Evolutionary conservation across 2,888 invertebrate genomes (phyloP).

Genomic region (Agrypnus murinus): DNA sequence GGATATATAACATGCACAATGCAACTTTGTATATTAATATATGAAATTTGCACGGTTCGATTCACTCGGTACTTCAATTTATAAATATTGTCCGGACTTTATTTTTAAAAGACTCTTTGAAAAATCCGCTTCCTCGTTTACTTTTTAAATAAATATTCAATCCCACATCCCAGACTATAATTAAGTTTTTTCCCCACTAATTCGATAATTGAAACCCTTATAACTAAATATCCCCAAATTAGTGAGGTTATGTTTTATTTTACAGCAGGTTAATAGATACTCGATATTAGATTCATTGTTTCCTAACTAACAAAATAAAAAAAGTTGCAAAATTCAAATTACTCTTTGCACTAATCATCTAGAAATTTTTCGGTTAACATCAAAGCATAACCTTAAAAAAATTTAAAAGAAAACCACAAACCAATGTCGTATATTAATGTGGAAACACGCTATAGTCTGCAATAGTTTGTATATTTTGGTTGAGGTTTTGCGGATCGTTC

Average conservation of each 20-base stretch:
- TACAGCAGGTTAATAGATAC: no score
- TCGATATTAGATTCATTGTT: no score
- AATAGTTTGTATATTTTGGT: constrained; percentile 26
- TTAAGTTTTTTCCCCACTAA: constrained; percentile 23
- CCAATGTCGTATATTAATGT: constrained; percentile 6
- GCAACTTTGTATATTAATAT: constrained; percentile 70
- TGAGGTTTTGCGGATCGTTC: constrained; percentile 23
- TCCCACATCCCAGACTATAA: constrained; percentile 6
- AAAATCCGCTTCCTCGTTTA: constrained; percentile 1
- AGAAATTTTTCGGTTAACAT: constrained; percentile 5
- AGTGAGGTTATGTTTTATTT: no score
- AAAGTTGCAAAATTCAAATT: no score
- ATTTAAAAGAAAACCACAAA: constrained; percentile 20
- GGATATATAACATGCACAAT: constrained; percentile 65
- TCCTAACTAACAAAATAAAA: no score
- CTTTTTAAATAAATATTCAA: constrained; percentile 5
- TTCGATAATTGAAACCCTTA: neutral
- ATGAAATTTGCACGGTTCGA: constrained; percentile 68
- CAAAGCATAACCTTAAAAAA: constrained; percentile 5
- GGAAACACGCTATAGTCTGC: constrained; percentile 23
- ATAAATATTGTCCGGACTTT: constrained; percentile 64
- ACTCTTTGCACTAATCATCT: no score
- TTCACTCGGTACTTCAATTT: constrained; percentile 67
- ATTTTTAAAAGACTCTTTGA: constrained; percentile 32
- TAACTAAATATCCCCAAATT: neutral